Evolutionary conservation across 2,888 invertebrate genomes (phyloP).

Genomic region (Leucania comma): DNA sequence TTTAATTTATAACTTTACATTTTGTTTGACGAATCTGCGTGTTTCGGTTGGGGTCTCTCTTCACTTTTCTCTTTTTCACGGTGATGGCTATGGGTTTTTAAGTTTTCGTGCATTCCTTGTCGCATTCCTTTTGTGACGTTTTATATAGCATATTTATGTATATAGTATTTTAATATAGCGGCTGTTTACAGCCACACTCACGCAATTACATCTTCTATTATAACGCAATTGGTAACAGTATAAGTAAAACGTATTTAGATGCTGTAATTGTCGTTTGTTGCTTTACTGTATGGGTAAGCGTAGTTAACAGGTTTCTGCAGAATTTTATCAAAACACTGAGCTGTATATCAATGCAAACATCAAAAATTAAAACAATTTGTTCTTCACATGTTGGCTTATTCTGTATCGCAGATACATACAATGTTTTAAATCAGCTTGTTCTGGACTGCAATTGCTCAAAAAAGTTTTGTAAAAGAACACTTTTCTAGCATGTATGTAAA

Average conservation of each 20-base stretch:
- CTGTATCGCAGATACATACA: conserved; percentile 41
- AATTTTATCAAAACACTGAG: conserved; percentile 36
- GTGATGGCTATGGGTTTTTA: conserved; percentile 84
- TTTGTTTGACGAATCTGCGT: conserved; percentile 85
- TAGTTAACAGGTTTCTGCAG: conserved; percentile 55
- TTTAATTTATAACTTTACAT: conserved; percentile 51
- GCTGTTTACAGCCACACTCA: conserved; percentile 39
- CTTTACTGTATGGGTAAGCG: conserved; percentile 59
- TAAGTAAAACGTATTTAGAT: conserved; percentile 37
- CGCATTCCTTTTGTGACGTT: conserved; percentile 71
- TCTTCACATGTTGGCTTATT: conserved; percentile 54
- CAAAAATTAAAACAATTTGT: conserved; percentile 31
- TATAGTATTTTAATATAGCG: conserved; percentile 48
- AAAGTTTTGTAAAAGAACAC: conserved; percentile 45
- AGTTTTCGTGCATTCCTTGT: conserved; percentile 76
- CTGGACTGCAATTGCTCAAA: conserved; percentile 53
- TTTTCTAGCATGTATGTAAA: conserved; percentile 66
- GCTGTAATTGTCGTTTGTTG: conserved; percentile 63
- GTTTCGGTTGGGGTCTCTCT: conserved; percentile 80
- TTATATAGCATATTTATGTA: conserved; percentile 57
- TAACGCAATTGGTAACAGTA: conserved; percentile 1
- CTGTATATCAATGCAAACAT: conserved; percentile 51
- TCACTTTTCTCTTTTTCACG: conserved; percentile 74
- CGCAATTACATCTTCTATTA: conserved; percentile 59
- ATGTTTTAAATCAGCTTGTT: conserved; percentile 56